phyloP scores from a whole-genome alignment of 1,140 invertebrate species.

The Eumeta japonica region DNA sequence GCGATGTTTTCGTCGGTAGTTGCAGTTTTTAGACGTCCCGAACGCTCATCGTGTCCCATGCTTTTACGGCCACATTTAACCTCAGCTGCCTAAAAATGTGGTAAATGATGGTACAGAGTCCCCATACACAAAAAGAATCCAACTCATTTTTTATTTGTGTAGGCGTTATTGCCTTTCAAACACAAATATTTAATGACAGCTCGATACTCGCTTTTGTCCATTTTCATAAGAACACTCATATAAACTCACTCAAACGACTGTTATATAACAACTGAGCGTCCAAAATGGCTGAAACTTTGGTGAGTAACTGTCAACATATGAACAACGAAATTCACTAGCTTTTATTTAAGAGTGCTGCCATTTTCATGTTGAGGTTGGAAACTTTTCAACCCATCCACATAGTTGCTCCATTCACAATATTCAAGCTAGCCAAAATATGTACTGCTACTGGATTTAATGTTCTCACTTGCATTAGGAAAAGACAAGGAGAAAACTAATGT shows the following conservation, averaged over 20 bases:
- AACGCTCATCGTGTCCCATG: conserved; percentile 19
- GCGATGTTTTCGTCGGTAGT: conserved; percentile 8
- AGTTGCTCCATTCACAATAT: too few relatives aligned
- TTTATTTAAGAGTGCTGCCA: not conserved
- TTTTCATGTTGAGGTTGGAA: not conserved
- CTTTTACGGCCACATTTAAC: conserved; percentile 27
- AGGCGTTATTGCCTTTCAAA: conserved; percentile 6
- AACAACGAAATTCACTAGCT: not conserved
- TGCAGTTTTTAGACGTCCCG: conserved; percentile 17
- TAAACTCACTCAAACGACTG: not conserved
- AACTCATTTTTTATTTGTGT: conserved; percentile 16
- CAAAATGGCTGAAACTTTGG: not conserved
- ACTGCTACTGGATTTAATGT: too few relatives aligned
- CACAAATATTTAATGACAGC: conserved; percentile 13
- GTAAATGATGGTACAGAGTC: conserved; percentile 23
- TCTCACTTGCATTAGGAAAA: too few relatives aligned
- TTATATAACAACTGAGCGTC: not conserved
- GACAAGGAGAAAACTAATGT: too few relatives aligned
- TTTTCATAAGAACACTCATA: conserved; percentile 12
- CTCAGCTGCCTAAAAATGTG: conserved; percentile 26
- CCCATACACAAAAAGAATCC: conserved; percentile 15
- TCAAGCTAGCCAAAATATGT: too few relatives aligned
- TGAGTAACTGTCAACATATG: not conserved
- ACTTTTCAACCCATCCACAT: conserved; percentile 2
- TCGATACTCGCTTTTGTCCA: conserved; percentile 12